Evolutionary conservation across 2,888 invertebrate species (phyloP), one percentile per base, ranked within the genome.

Genomic region (Drosophila glabriapex): DNA sequence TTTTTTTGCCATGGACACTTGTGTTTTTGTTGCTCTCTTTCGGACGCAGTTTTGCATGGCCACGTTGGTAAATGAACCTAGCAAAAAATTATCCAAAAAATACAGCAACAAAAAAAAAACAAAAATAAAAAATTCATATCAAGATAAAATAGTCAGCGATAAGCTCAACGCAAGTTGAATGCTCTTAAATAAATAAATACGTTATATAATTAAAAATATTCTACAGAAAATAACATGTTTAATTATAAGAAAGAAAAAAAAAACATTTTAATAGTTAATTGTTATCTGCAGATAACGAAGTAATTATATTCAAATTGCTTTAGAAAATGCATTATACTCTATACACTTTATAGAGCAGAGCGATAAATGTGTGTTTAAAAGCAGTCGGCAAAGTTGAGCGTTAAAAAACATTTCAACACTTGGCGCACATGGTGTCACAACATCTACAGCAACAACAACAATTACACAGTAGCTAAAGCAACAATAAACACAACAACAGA

Each of bases 331-430:
- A 25, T 29, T 2, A 29, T 58, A 33, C 80, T 33, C 52, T 37
- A 1, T 0, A 28, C 37, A 50, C 10, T 25, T 28, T 14, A n/a
- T 35, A 77, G 81, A 35, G 74, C 46, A 67, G 29, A 67, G 73
- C 74, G 67, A 81, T 81, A 78, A 81, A 81, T 76, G 83, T 75
- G 80, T 82, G 83, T 85, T 85, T 81, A 85, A 85, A 77, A 78
- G 87, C 72, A 86, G 84, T 84, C 86, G 82, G 75, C 83, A 90
- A 90, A 89, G 85, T 87, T 90, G 85, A 72, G 89, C 83, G 89
- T 85, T 85, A 84, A 89, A 84, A 87, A 89, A 82, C 85, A 84
- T 88, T 89, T 83, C 83, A 85, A 85, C 87, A 87, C 88, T 89
- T 80, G 78, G 76, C 80, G 91, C 89, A 89, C 91, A 89, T 89